These are phyloP conservation scores for Neostethus bicornis DNA, from an alignment of 2,797 vertebrate species.

Conservation along the genomic window DNA sequence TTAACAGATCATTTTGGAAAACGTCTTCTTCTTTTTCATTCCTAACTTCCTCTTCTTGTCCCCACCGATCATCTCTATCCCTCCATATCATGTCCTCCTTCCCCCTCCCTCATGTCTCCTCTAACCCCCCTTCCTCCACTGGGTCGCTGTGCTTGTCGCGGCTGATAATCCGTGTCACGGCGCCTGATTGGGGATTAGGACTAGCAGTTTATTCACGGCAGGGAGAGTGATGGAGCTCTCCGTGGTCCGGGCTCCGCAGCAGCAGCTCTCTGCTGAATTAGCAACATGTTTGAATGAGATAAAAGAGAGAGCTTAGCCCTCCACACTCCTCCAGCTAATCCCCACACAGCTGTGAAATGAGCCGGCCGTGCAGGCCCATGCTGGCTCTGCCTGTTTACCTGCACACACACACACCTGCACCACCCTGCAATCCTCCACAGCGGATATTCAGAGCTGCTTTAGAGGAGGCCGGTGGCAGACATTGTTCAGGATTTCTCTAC, in stretches of 20 bases:
- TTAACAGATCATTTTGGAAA: too few species aligned
- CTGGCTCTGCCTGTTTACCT: conserved; percentile 28
- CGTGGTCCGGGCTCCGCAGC: conserved; percentile 81
- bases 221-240: conserved; percentile 89
- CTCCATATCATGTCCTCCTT: not conserved
- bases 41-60: not conserved
- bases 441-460: conserved; percentile 8
- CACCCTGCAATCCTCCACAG: conserved; percentile 27
- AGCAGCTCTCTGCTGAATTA: conserved; percentile 90
- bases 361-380: conserved; percentile 64
- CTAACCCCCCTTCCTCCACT: conserved; percentile 23
- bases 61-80: not conserved
- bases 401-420: conserved; percentile 44
- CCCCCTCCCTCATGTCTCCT: conserved; percentile 1
- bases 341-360: conserved; percentile 93
- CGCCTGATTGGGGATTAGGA: conserved; percentile 88
- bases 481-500: not conserved
- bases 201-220: conserved; percentile 87
- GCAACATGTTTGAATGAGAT: conserved; percentile 95
- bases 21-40: not conserved
- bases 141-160: conserved; percentile 73
- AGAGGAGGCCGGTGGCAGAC: not conserved
- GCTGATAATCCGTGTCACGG: conserved; percentile 83
- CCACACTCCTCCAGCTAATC: conserved; percentile 86
- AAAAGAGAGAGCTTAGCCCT: conserved; percentile 88